phyloP scores from a whole-genome alignment of 2,113 vertebrate species.

The Cygnus buccinator region DNA sequence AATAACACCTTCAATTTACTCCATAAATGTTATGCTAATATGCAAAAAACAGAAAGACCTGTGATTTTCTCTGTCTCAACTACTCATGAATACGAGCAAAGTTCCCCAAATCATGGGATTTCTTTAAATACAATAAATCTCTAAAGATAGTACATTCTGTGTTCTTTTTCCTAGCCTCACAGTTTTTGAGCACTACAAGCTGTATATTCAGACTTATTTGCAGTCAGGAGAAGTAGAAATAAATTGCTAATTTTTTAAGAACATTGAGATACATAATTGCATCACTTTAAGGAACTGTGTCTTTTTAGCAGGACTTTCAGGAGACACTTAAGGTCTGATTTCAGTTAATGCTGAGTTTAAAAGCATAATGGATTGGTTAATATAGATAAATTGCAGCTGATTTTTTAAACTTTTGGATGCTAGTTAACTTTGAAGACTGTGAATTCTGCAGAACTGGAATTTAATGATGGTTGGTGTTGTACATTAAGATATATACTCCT shows the following conservation, averaged over 20 bases:
- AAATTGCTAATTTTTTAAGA: neutral
- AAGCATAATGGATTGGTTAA: neutral
- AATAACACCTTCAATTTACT: neutral
- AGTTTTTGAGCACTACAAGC: neutral
- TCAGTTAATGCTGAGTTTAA: constrained; percentile 5
- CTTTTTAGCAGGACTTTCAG: neutral
- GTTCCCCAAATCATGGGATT: neutral
- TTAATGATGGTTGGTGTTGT: neutral
- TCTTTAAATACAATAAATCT: neutral
- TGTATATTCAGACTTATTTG: neutral
- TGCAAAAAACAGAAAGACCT: neutral
- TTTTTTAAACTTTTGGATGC: neutral
- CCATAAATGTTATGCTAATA: neutral
- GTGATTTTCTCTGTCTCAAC: neutral
- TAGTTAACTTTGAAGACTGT: neutral
- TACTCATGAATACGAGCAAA: neutral
- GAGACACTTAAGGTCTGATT: neutral
- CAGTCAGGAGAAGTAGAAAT: neutral
- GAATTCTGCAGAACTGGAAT: neutral
- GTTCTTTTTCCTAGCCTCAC: neutral
- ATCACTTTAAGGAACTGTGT: neutral
- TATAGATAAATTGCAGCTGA: neutral
- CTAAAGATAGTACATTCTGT: neutral
- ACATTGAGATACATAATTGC: neutral
- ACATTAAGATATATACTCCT: neutral